Evolutionary conservation across 2,797 vertebrate genomes (phyloP), one percentile per base, ranked within the genome.

Genomic region (Rhodeus uyekii): DNA sequence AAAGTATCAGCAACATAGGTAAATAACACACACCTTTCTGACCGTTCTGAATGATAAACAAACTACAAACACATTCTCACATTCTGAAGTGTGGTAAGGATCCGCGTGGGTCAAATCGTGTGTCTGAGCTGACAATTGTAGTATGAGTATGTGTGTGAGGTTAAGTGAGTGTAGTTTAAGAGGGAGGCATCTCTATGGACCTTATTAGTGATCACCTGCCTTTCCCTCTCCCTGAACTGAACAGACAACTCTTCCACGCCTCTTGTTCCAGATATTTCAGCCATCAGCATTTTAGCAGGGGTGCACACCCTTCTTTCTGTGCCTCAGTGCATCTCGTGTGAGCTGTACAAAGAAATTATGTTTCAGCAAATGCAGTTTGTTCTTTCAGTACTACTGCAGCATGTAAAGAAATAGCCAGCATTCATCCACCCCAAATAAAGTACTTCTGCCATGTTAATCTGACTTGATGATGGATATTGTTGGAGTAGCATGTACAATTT

Each of bases 121-220:
- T 67, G 18, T 82, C 48, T 76, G 36, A 68, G 42, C 48, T 68
- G 58, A 61, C 55, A 50, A 22, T 42, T 29, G 32, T 73, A 46
- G 55, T 60, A 24, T 18, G 38, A 80, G 58, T 63, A 73, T 29
- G 24, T 16, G 61, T 58, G 36, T n/a, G 46, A 42, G 46, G 60
- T 74, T 64, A 81, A 74, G 69, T 75, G 71, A 75, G 36, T 74
- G 46, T 75, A 67, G 69, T 10, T 74, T 64, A 22, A 19, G 18
- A n/a, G 16, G 19, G 8, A 22, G 27, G 3, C 0, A 1, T 75
- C 79, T 81, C 79, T 73, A 8, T 67, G 71, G 71, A 74, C 71
- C 61, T 67, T 74, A 74, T 81, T 81, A 81, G 27, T 39, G 34
- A 65, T 74, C 1, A 4, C n/a, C 8, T 79, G 61, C 10, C 42